phyloP scores from a whole-genome alignment of 2,113 vertebrate species.

The Eptesicus fuscus region DNA sequence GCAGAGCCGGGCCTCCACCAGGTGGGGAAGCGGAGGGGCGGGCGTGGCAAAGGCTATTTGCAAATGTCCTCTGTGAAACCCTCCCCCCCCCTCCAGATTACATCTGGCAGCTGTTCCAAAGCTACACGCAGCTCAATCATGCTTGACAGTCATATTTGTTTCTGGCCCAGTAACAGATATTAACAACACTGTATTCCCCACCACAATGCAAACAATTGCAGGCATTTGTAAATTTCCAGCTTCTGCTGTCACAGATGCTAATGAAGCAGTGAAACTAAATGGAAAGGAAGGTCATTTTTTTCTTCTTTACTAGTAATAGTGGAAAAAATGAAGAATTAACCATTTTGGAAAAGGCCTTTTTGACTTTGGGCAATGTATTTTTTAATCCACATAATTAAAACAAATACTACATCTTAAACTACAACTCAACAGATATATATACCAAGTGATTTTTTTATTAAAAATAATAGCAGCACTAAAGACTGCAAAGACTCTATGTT shows the following conservation, averaged over 20 bases:
- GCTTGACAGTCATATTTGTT: slow-evolving; percentile 73
- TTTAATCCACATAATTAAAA: slow-evolving; percentile 56
- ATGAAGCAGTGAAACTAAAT: slow-evolving; percentile 53
- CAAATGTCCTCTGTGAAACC: neutral
- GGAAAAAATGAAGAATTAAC: slow-evolving; percentile 10
- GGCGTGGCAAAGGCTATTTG: neutral
- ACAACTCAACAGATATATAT: neutral
- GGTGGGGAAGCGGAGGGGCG: neutral
- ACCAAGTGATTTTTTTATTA: slow-evolving; percentile 31
- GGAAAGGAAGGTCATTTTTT: slow-evolving; percentile 44
- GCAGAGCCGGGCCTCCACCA: slow-evolving; percentile 47
- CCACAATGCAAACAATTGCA: slow-evolving; percentile 66
- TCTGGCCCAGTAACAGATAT: slow-evolving; percentile 72
- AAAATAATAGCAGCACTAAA: slow-evolving; percentile 16
- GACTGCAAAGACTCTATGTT: neutral
- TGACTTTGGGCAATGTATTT: neutral
- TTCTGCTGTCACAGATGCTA: slow-evolving; percentile 53
- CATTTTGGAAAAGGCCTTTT: slow-evolving; percentile 31
- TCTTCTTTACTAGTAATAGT: slow-evolving; percentile 11
- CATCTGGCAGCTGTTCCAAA: slow-evolving; percentile 66
- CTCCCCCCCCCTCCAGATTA: neutral
- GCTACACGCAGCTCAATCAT: slow-evolving; percentile 57
- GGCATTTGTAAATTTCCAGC: slow-evolving; percentile 62
- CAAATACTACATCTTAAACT: neutral
- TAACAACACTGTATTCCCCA: slow-evolving; percentile 69